Conservation (phyloP, 53 echinoderm and acorn worm genomes). For the Crossaster papposus region DNA sequence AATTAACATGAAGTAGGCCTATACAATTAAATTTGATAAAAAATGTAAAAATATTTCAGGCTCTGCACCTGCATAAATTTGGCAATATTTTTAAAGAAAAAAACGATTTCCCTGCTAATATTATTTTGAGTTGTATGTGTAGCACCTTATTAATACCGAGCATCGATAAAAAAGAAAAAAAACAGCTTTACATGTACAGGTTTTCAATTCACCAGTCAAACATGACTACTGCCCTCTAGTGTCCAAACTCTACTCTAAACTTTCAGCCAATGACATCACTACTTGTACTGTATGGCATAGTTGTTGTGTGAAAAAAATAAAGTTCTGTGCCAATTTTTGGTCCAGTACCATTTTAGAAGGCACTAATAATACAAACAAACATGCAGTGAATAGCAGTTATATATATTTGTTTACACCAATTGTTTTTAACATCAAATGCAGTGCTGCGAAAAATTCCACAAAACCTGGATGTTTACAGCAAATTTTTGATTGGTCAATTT, state of each 20-base stretch:
- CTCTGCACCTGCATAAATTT: neutral
- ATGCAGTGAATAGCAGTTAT: too few species aligned
- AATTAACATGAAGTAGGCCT: neutral
- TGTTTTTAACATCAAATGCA: neutral
- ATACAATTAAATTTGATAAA: neutral
- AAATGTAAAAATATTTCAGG: neutral
- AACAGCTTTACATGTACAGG: neutral
- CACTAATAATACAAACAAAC: too few species aligned
- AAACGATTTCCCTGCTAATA: neutral
- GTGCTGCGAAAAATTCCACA: too few species aligned
- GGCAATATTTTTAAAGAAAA: neutral
- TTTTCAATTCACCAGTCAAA: neutral
- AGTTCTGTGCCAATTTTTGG: too few species aligned
- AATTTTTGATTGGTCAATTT: too few species aligned
- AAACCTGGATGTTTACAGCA: too few species aligned
- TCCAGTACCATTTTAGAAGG: too few species aligned
- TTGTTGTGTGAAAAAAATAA: too few species aligned
- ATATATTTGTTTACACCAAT: neutral
- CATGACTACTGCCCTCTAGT: constrained; percentile 43
- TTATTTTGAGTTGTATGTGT: neutral
- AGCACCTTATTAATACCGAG: neutral
- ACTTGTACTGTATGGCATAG: neutral
- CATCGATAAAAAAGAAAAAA: too few species aligned
- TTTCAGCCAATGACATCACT: constrained; percentile 39
- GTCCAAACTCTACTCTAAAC: constrained; percentile 15